A percentile compares a stretch with the other conserved stretches of the same genome.
These are phyloP conservation scores for Rhegmatorhina hoffmannsi DNA, from an alignment of 2,113 vertebrate genomes.

Conservation along the genomic window DNA sequence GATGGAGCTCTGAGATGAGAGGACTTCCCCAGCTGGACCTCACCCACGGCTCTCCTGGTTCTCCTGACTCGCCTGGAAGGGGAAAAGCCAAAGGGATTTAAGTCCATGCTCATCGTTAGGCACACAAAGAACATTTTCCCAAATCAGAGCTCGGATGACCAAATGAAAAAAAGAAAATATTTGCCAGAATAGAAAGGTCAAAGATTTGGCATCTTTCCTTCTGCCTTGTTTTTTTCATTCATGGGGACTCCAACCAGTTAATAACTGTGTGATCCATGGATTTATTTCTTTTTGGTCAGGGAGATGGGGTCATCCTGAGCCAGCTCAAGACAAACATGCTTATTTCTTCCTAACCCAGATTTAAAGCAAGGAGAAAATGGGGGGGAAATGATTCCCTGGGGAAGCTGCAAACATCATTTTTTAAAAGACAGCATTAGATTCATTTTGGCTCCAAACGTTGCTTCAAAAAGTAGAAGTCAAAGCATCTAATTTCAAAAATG, in stretches of 20 bases:
- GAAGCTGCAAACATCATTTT: background rate
- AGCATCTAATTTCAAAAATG: background rate
- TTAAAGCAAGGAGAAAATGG: background rate
- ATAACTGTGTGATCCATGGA: background rate
- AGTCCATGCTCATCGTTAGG: background rate
- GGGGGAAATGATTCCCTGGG: background rate
- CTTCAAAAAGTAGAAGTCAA: background rate
- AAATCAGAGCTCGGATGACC: background rate
- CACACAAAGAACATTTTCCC: background rate
- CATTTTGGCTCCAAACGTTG: background rate
- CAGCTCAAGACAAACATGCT: background rate
- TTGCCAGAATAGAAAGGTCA: constrained; percentile 1
- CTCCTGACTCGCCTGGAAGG: background rate
- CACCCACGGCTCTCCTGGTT: accelerated
- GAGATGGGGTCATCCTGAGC: background rate
- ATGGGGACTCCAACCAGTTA: background rate
- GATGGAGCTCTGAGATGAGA: accelerated
- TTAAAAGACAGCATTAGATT: background rate
- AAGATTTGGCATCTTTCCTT: background rate
- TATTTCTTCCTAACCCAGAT: background rate
- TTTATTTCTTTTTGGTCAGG: background rate
- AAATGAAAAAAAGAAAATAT: background rate
- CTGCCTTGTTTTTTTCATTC: background rate
- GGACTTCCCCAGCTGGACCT: background rate
- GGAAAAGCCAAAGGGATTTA: background rate